Evolutionary conservation across 1,140 invertebrate genomes (phyloP), one percentile per base, ranked within the genome.

Genomic region (Tetramorium alpestre): DNA sequence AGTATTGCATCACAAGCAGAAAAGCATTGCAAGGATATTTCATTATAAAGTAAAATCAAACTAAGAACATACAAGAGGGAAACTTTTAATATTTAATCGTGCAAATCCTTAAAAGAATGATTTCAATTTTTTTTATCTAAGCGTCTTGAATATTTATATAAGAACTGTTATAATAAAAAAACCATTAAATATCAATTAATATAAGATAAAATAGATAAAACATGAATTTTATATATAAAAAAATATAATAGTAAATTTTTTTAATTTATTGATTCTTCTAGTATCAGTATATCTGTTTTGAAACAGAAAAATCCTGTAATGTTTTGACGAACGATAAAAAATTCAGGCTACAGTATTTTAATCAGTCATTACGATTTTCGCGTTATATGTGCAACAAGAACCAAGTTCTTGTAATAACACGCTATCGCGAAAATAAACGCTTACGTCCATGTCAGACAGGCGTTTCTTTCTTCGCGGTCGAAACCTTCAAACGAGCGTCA

Each of bases 361-460:
- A 49, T 25, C 58, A 22, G n/a, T 22, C 5, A 33, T 58, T 81
- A 41, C 4, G 22, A 18, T 44, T 65, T 70, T 87, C 70, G 54
- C 54, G 80, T 47, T 54, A 70, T 64, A 41, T 13, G 82, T 51
- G 70, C 25, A 38, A 22, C 69, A 28, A 62, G 44, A 28, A 65
- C 56, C 28, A n/a, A n/a, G 7, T 65, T 86, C 76, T 70, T 49
- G 65, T 75, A 87, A 88, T 67, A 91, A 80, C 75, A 60, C 18
- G 62, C 64, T 47, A 69, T 64, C 73, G 69, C 77, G 65, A 77
- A 85, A 87, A 82, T 80, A 78, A 87, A 82, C 73, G 76, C 69
- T 58, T 47, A 51, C 47, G 73, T 60, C n/a, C 64, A 51, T 47
- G 56, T 72, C 78, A 88, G 80, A 86, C 78, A 84, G 76, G 25